These are phyloP conservation scores for Peribatodes rhomboidaria DNA, from an alignment of 2,888 invertebrate genomes.

Conservation along the genomic window DNA sequence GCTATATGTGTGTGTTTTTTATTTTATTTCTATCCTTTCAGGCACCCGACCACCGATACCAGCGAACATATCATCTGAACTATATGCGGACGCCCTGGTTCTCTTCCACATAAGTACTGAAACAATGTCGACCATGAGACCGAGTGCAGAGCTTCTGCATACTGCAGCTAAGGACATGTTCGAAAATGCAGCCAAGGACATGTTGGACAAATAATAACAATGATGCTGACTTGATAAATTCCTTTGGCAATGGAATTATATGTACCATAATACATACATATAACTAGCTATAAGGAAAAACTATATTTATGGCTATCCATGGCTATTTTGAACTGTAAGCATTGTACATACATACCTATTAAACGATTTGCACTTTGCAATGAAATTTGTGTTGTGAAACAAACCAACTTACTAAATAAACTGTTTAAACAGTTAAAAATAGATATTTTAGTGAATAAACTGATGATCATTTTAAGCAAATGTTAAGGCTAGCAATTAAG, in stretches of 20 bases:
- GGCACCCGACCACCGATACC: constrained; percentile 92
- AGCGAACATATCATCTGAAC: constrained; percentile 83
- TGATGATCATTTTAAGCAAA: too few species aligned
- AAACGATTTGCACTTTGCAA: too few species aligned
- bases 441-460: too few species aligned
- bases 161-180: constrained; percentile 73
- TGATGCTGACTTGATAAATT: not conserved
- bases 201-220: constrained; percentile 49
- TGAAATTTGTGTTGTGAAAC: too few species aligned
- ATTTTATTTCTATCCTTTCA: constrained; percentile 48
- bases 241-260: too few species aligned
- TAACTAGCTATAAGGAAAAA: not conserved
- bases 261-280: not conserved
- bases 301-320: too few species aligned
- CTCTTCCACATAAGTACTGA: constrained; percentile 91
- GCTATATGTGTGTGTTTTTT: not conserved
- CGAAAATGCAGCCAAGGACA: constrained; percentile 67
- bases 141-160: constrained; percentile 85
- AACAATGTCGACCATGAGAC: constrained; percentile 84
- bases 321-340: too few species aligned
- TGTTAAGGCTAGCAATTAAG: too few species aligned
- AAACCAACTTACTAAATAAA: too few species aligned
- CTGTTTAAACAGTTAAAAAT: too few species aligned
- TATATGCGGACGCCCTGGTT: constrained; percentile 88
- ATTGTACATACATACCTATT: too few species aligned